Evolutionary conservation across 2,888 invertebrate genomes (phyloP).

Genomic region (Caenorhabditis virilis): DNA sequence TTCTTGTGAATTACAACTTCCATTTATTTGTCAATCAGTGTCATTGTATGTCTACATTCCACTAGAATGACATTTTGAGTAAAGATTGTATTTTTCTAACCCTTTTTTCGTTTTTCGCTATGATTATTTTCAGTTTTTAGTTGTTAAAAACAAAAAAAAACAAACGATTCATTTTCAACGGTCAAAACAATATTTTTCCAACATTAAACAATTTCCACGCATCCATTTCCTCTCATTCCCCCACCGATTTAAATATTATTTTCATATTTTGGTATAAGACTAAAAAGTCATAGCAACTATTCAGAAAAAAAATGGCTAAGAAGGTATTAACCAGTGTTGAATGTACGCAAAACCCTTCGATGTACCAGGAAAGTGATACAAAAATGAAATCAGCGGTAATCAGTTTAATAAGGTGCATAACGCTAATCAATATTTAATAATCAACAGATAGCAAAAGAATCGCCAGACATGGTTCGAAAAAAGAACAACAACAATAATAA

Average conservation of each 20-base stretch:
- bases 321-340: no score
- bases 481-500: no score
- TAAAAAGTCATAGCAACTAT: conserved; percentile 1
- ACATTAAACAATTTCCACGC: neutral
- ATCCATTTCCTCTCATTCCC: neutral
- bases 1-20: conserved; percentile 12
- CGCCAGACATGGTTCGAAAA: no score
- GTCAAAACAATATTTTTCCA: no score
- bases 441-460: no score
- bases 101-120: neutral
- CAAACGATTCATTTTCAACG: no score
- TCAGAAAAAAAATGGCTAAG: conserved; percentile 1
- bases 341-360: no score
- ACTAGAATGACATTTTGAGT: neutral
- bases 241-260: neutral
- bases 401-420: no score
- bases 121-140: neutral
- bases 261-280: neutral
- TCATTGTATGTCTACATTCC: conserved; percentile 8
- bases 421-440: no score
- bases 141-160: neutral
- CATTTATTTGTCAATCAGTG: conserved; percentile 24
- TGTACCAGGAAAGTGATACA: no score
- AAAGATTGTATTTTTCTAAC: neutral
- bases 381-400: no score